phyloP scores from a whole-genome alignment of 2,888 invertebrate genomes.

The Lochmaea capreae region DNA sequence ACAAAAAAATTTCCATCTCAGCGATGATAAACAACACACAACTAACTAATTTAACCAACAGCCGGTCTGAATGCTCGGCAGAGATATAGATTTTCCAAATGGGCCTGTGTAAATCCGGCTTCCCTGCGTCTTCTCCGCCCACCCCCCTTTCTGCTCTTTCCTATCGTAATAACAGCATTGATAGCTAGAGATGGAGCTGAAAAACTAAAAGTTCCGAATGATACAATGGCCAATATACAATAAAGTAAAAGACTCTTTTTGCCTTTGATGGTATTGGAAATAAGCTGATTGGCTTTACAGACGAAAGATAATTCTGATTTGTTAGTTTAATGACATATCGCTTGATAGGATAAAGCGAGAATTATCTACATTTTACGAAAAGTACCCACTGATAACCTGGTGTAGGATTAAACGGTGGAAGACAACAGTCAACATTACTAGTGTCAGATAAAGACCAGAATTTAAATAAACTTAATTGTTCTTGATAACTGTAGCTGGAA shows the following conservation, averaged over 20 bases:
- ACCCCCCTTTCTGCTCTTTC: conserved; percentile 22
- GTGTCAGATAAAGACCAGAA: no score
- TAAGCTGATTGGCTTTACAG: no score
- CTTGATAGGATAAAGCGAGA: no score
- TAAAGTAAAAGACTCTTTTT: background rate
- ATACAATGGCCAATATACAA: background rate
- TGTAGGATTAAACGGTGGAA: no score
- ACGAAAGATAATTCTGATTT: no score
- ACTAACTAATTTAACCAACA: conserved; percentile 15
- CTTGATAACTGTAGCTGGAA: no score
- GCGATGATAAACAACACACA: conserved; percentile 9
- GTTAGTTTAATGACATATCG: no score
- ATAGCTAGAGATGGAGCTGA: conserved; percentile 26
- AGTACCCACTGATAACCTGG: no score
- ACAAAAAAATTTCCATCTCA: conserved; percentile 13
- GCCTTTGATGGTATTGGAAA: no score
- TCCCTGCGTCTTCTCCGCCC: conserved; percentile 40
- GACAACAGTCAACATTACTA: no score
- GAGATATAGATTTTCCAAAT: conserved; percentile 56
- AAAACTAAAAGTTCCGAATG: background rate
- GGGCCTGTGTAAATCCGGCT: conserved; percentile 48
- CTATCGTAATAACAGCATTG: conserved; percentile 43
- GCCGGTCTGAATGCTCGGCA: conserved; percentile 26
- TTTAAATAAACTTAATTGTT: no score
- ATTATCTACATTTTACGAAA: no score